These are phyloP conservation scores for Podarcis raffonei DNA, from an alignment of 2,113 vertebrate species.

Conservation along the genomic window DNA sequence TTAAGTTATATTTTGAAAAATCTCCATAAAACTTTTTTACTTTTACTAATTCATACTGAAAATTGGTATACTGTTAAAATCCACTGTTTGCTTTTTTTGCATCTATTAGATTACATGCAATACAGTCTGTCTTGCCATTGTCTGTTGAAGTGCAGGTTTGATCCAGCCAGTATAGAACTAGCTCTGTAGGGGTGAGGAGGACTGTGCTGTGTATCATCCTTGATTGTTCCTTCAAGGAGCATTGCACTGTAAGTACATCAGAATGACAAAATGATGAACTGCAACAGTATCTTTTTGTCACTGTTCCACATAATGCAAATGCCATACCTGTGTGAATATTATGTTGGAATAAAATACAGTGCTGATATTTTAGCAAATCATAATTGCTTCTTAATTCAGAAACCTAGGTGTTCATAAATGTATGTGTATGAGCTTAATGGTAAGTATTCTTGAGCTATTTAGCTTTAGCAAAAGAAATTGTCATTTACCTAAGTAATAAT, in stretches of 20 bases:
- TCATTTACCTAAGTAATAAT: slow-evolving; percentile 72
- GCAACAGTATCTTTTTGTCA: slow-evolving; percentile 86
- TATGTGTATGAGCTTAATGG: slow-evolving; percentile 74
- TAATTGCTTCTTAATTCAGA: slow-evolving; percentile 78
- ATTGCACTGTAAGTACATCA: slow-evolving; percentile 98
- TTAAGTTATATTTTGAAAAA: slow-evolving; percentile 80
- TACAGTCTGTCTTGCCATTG: slow-evolving; percentile 90
- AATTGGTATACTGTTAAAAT: slow-evolving; percentile 81
- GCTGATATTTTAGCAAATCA: slow-evolving; percentile 76
- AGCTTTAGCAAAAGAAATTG: slow-evolving; percentile 78
- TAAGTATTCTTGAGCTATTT: slow-evolving; percentile 81
- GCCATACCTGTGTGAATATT: slow-evolving; percentile 82
- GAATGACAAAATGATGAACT: slow-evolving; percentile 86
- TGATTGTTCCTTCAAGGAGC: slow-evolving; percentile 93
- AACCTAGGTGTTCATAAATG: slow-evolving; percentile 75
- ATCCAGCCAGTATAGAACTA: slow-evolving; percentile 91
- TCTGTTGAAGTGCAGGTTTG: slow-evolving; percentile 93
- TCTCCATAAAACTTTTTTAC: slow-evolving; percentile 70
- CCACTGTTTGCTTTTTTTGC: slow-evolving; percentile 85
- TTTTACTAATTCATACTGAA: slow-evolving; percentile 78
- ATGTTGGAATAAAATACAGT: slow-evolving; percentile 87
- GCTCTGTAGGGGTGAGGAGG: slow-evolving; percentile 91
- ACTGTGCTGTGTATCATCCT: slow-evolving; percentile 92
- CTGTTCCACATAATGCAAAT: slow-evolving; percentile 86
- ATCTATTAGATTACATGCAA: slow-evolving; percentile 85